Evolutionary conservation across 2,113 vertebrate species (phyloP).

Genomic region (Chrysemys picta): DNA sequence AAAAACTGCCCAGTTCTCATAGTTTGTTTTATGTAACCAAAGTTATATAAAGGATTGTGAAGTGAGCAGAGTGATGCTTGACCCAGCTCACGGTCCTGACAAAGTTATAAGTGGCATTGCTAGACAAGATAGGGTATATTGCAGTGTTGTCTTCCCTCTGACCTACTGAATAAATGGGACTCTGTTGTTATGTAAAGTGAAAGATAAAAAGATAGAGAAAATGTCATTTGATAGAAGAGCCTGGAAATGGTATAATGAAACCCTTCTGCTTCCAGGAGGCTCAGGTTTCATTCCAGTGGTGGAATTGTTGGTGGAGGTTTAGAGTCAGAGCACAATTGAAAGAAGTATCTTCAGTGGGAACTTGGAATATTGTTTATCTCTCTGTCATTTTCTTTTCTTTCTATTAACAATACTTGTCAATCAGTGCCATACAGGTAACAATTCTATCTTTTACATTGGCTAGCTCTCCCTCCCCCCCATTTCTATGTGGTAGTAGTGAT

Average conservation of each 20-base stretch:
- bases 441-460: neutral
- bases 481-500: neutral
- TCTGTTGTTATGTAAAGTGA: neutral
- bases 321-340: neutral
- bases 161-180: neutral
- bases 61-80: neutral
- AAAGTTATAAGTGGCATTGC: neutral
- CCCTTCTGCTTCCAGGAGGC: neutral
- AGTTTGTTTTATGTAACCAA: neutral
- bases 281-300: neutral
- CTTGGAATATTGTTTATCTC: neutral
- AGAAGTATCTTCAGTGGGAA: neutral
- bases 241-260: neutral
- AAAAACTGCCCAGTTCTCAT: neutral
- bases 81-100: neutral
- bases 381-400: neutral
- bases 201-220: neutral
- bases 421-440: neutral
- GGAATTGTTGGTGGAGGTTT: neutral
- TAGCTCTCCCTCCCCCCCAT: neutral
- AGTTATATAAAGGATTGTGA: accelerated
- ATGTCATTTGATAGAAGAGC: neutral
- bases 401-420: neutral
- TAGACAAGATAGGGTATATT: neutral
- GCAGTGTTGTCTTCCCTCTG: neutral